Evolutionary conservation across 1,140 invertebrate species (phyloP).

Genomic region (Himalopsyche phryganea): DNA sequence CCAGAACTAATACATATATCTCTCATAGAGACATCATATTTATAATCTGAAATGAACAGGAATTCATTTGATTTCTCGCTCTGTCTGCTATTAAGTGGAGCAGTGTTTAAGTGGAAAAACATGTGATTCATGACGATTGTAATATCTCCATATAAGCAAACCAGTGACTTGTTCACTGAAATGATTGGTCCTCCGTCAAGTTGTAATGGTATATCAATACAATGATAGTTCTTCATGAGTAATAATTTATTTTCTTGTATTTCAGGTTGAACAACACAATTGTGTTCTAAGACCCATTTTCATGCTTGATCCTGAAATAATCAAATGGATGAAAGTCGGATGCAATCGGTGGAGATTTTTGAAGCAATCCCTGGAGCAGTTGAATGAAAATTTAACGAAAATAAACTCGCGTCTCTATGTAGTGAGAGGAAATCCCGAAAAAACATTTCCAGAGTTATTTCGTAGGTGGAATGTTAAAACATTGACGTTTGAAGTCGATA

Average conservation of each 20-base stretch:
- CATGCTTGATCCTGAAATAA: conserved; percentile 65
- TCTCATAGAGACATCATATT: too few species aligned
- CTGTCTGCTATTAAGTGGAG: too few species aligned
- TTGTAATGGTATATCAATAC: too few species aligned
- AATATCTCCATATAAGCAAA: too few species aligned
- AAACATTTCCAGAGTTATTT: conserved; percentile 62
- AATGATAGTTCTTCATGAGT: too few species aligned
- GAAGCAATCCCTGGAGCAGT: conserved; percentile 63
- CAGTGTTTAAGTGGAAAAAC: too few species aligned
- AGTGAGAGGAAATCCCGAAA: conserved; percentile 60
- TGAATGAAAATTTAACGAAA: conserved; percentile 59
- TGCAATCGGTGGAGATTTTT: conserved; percentile 68
- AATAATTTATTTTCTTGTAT: conserved; percentile 24
- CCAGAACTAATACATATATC: too few species aligned
- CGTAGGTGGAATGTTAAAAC: conserved; percentile 65
- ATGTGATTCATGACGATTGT: too few species aligned
- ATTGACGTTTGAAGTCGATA: conserved; percentile 67
- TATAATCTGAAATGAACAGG: too few species aligned
- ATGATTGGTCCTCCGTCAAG: too few species aligned
- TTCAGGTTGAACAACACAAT: conserved; percentile 48
- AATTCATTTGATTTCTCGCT: too few species aligned
- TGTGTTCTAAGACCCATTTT: conserved; percentile 61
- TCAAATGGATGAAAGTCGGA: conserved; percentile 59
- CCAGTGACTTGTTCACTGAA: too few species aligned
- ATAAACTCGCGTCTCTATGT: conserved; percentile 60